Conservation (phyloP, 2,113 vertebrate genomes). For the Mohoua ochrocephala region DNA sequence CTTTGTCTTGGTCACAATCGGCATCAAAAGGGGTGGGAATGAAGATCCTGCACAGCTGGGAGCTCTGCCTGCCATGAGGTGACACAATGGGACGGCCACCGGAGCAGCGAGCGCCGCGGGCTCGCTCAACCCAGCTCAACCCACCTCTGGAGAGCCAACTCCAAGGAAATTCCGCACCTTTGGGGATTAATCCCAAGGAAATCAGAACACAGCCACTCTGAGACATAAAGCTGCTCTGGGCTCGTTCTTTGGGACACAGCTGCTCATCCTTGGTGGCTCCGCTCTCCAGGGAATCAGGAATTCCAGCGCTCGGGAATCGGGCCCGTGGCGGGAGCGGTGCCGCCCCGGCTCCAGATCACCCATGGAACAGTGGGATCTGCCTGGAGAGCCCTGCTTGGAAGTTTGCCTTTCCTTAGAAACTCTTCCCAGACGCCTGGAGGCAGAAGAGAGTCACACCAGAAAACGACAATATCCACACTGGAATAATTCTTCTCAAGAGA, state of each 20-base stretch:
- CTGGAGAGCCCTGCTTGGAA: background rate
- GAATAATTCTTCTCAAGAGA: constrained; percentile 53
- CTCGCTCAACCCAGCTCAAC: background rate
- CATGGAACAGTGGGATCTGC: background rate
- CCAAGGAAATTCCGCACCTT: background rate
- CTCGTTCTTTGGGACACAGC: background rate
- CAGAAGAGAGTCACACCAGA: background rate
- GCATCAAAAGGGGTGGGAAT: background rate
- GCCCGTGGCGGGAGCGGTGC: background rate
- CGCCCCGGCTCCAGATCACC: background rate
- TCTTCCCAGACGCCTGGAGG: background rate
- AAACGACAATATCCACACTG: constrained; percentile 9
- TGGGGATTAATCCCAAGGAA: background rate
- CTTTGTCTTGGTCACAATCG: background rate
- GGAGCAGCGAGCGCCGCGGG: background rate
- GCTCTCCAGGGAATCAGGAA: background rate
- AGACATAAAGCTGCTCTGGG: background rate
- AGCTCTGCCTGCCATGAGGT: background rate
- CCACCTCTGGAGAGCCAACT: background rate
- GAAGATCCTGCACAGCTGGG: background rate
- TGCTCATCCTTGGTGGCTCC: background rate
- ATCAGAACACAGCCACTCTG: background rate
- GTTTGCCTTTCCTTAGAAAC: background rate
- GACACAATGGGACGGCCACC: background rate
- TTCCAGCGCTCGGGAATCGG: background rate